Percentiles rank a stretch among this genome's conserved stretches.
Evolutionary conservation across 2,113 vertebrate genomes (phyloP).

Genomic region (Cepphus grylle): DNA sequence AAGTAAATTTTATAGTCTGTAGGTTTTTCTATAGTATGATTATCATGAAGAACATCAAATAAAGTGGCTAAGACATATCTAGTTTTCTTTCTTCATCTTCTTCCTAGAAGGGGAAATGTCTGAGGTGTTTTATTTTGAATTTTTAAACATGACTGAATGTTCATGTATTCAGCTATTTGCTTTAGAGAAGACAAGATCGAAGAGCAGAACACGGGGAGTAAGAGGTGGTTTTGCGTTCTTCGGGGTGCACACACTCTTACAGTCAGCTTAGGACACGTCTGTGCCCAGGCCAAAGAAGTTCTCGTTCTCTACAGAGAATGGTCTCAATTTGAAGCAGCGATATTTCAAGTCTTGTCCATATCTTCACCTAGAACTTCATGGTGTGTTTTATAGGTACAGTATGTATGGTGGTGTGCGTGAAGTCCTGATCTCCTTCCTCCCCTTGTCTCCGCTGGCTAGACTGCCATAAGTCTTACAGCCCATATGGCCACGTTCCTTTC

Average conservation of each 20-base stretch:
- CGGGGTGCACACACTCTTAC: neutral
- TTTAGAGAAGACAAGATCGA: neutral
- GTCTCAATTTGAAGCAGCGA: rapidly evolving
- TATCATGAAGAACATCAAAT: neutral
- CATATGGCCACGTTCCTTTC: neutral
- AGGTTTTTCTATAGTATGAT: neutral
- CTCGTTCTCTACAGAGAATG: neutral
- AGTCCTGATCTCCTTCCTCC: neutral
- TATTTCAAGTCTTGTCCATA: neutral
- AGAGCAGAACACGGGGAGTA: neutral
- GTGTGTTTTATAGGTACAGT: neutral
- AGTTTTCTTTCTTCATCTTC: neutral
- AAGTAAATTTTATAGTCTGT: neutral
- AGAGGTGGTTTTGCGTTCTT: neutral
- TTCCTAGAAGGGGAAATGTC: neutral
- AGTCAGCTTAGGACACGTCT: neutral
- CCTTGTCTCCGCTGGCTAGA: neutral
- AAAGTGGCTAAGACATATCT: neutral
- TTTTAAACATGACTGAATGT: neutral
- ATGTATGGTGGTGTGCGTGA: neutral
- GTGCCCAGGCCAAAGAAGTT: neutral
- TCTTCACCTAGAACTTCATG: neutral
- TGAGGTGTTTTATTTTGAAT: neutral
- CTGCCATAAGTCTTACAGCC: neutral
- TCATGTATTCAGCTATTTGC: neutral